Percentiles rank a stretch among this genome's conserved stretches.
Conservation (phyloP, 2,113 vertebrate genomes). For the Callochromis pleurospilus region DNA sequence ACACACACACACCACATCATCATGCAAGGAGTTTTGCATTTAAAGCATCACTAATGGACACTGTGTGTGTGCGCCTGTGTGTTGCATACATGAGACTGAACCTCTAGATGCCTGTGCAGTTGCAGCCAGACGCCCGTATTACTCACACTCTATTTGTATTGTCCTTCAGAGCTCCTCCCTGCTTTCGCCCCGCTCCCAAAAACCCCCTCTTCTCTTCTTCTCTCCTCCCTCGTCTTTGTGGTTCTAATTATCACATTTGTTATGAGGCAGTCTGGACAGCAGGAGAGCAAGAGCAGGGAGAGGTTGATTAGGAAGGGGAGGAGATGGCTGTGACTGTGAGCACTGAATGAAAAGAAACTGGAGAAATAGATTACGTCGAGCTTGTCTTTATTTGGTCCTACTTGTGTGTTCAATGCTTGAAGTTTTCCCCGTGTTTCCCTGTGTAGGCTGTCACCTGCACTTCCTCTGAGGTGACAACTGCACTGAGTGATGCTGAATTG, state of each 20-base stretch:
- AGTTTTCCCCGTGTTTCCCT: background rate
- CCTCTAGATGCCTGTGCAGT: conserved; percentile 46
- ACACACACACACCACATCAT: background rate
- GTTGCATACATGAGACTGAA: background rate
- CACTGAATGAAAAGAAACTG: background rate
- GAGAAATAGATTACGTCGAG: background rate
- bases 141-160: conserved; percentile 51
- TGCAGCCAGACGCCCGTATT: conserved; percentile 51
- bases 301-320: background rate
- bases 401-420: background rate
- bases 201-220: background rate
- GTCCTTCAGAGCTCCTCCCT: background rate
- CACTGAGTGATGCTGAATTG: conserved; percentile 3
- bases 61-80: background rate
- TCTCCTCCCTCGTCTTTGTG: conserved; percentile 36
- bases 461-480: conserved; percentile 4
- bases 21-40: background rate
- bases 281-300: background rate
- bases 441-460: background rate
- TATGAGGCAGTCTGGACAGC: conserved; percentile 34
- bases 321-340: background rate
- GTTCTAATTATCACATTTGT: conserved; percentile 65
- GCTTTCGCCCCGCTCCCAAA: background rate
- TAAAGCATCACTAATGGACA: background rate
- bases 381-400: background rate